These are phyloP conservation scores for Drosophila quinaria DNA, from an alignment of 2,888 invertebrate genomes.

Conservation along the genomic window DNA sequence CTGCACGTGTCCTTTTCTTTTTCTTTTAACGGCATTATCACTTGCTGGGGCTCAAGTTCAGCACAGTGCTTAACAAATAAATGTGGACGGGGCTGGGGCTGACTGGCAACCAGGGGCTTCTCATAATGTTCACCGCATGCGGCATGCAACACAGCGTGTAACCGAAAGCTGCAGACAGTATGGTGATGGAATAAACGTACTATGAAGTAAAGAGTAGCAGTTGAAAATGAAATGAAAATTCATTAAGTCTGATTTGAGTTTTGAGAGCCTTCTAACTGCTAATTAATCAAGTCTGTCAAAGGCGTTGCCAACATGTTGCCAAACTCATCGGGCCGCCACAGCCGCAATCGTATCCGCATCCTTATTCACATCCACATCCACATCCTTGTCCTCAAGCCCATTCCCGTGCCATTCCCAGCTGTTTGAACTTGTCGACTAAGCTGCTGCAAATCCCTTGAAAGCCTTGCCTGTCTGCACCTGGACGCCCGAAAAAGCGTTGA, in stretches of 20 bases:
- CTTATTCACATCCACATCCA: neutral
- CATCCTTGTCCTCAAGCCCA: slow-evolving; percentile 1
- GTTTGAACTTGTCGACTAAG: slow-evolving; percentile 74
- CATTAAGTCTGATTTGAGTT: slow-evolving; percentile 51
- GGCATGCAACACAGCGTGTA: slow-evolving; percentile 22
- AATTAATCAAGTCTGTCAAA: slow-evolving; percentile 64
- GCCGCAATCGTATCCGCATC: slow-evolving; percentile 4
- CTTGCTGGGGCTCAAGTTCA: slow-evolving; percentile 33
- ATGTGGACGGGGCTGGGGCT: slow-evolving; percentile 4
- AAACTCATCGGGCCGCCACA: slow-evolving; percentile 13
- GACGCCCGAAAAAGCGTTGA: slow-evolving; percentile 33
- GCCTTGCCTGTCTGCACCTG: slow-evolving; percentile 74
- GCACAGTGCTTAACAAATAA: slow-evolving; percentile 10
- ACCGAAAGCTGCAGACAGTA: slow-evolving; percentile 7
- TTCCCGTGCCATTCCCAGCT: slow-evolving; percentile 52
- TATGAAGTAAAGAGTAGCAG: slow-evolving; percentile 3
- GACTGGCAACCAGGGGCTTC: slow-evolving; percentile 48
- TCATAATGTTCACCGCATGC: slow-evolving; percentile 74
- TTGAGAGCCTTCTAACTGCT: slow-evolving; percentile 38
- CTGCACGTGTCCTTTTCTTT: slow-evolving; percentile 45
- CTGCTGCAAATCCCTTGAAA: slow-evolving; percentile 72
- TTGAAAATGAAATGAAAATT: slow-evolving; percentile 41
- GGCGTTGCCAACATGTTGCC: slow-evolving; percentile 52
- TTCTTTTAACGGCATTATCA: slow-evolving; percentile 38
- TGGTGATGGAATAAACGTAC: neutral